A percentile compares a stretch with the other conserved stretches of the same genome.
These are phyloP conservation scores for Lepidurus couesii DNA, from an alignment of 1,140 invertebrate genomes.

Conservation along the genomic window DNA sequence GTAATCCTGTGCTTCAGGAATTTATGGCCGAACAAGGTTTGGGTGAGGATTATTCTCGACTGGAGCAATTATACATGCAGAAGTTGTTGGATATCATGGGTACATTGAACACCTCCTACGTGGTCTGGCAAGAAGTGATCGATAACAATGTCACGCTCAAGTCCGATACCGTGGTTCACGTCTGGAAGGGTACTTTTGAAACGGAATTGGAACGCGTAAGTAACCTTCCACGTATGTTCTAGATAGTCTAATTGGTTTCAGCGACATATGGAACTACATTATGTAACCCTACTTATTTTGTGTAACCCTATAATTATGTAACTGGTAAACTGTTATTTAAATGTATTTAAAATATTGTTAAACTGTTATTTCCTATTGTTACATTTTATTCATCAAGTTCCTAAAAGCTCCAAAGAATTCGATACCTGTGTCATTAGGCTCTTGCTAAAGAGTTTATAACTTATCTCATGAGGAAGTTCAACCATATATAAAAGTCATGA, in stretches of 20 bases:
- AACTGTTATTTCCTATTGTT: no score
- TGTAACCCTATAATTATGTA: no score
- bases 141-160: conserved; percentile 62
- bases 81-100: conserved; percentile 54
- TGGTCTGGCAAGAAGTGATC: conserved; percentile 92
- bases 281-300: no score
- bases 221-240: conserved; percentile 32
- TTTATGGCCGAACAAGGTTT: conserved; percentile 65
- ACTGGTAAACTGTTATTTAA: no score
- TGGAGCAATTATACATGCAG: conserved; percentile 66
- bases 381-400: no score
- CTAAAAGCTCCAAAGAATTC: no score
- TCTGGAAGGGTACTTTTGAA: conserved; percentile 55
- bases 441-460: no score
- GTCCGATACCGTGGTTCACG: conserved; percentile 61
- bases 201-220: conserved; percentile 48
- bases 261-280: no score
- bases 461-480: no score
- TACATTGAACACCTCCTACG: conserved; percentile 50
- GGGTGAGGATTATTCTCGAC: conserved; percentile 49
- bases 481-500: no score
- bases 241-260: not conserved
- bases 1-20: conserved; percentile 62
- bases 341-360: no score
- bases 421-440: no score